phyloP scores from a whole-genome alignment of 35 echinoderm and acorn worm genomes.

The Heliocidaris tuberculata region DNA sequence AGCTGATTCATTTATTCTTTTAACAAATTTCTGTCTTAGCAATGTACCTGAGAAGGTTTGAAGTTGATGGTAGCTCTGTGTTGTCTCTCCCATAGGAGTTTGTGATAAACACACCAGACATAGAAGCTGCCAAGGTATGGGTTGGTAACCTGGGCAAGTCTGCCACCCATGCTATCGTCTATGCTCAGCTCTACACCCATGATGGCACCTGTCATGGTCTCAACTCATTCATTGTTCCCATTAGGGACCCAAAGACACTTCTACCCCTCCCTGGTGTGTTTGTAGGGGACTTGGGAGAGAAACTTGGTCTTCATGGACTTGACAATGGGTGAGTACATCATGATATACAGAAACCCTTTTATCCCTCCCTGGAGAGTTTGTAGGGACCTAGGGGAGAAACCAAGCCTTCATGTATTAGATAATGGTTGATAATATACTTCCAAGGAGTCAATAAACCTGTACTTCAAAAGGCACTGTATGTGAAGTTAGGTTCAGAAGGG shows the following conservation, averaged over 20 bases:
- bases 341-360: conserved; percentile 61
- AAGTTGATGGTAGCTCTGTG: background rate
- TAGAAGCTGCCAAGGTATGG: conserved; percentile 92
- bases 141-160: conserved; percentile 91
- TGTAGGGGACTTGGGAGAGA: conserved; percentile 93
- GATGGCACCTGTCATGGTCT: conserved; percentile 94
- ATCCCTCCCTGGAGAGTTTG: conserved; percentile 65
- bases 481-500: no score
- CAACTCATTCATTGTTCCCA: conserved; percentile 82
- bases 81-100: conserved; percentile 70
- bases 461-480: no score
- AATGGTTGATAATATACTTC: conserved; percentile 61
- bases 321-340: conserved; percentile 91
- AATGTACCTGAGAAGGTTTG: background rate
- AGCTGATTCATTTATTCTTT: no score
- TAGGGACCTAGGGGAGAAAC: conserved; percentile 84
- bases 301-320: conserved; percentile 89
- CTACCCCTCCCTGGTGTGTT: conserved; percentile 74
- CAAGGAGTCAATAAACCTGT: no score
- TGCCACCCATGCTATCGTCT: conserved; percentile 86
- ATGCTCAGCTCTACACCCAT: conserved; percentile 91
- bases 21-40: no score
- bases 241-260: conserved; percentile 78
- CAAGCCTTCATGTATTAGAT: conserved; percentile 81
- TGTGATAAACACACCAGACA: conserved; percentile 87